Conservation (phyloP, 1,140 invertebrate genomes). For the Drosophila pseudoobscura region DNA sequence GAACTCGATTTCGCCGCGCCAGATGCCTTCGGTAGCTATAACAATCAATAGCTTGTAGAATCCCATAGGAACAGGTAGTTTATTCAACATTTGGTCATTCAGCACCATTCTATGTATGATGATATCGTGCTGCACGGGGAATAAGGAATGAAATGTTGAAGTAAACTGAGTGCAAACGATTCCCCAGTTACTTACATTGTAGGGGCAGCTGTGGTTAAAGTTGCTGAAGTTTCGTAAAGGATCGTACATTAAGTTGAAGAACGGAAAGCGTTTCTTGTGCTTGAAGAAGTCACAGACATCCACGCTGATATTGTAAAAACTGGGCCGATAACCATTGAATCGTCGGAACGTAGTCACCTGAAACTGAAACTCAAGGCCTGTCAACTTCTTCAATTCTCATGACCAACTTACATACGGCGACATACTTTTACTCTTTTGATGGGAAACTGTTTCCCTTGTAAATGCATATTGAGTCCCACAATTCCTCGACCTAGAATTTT, state of each 20-base stretch:
- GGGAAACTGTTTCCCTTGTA: conserved; percentile 14
- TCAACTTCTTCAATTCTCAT: too few species aligned
- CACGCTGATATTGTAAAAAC: conserved; percentile 25
- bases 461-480: conserved; percentile 19
- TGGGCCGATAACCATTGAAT: conserved; percentile 32
- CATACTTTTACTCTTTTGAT: conserved; percentile 11
- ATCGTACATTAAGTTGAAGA: conserved; percentile 1
- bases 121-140: conserved; percentile 15
- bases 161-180: too few species aligned
- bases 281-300: conserved; percentile 20
- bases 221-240: conserved; percentile 19
- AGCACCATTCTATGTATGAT: conserved; percentile 18
- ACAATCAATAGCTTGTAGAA: conserved; percentile 4
- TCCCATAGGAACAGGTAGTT: conserved; percentile 10
- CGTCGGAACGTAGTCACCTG: conserved; percentile 1
- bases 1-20: conserved; percentile 4
- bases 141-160: too few species aligned
- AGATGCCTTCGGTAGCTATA: background rate
- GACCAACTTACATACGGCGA: background rate
- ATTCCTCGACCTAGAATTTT: conserved; percentile 28
- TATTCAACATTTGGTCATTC: conserved; percentile 15
- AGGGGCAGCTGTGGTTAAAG: conserved; percentile 24
- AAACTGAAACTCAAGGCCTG: too few species aligned
- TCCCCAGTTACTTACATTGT: conserved; percentile 2
- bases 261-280: conserved; percentile 10